phyloP scores from a whole-genome alignment of 2,888 invertebrate species.

The Coecobrya sp. region DNA sequence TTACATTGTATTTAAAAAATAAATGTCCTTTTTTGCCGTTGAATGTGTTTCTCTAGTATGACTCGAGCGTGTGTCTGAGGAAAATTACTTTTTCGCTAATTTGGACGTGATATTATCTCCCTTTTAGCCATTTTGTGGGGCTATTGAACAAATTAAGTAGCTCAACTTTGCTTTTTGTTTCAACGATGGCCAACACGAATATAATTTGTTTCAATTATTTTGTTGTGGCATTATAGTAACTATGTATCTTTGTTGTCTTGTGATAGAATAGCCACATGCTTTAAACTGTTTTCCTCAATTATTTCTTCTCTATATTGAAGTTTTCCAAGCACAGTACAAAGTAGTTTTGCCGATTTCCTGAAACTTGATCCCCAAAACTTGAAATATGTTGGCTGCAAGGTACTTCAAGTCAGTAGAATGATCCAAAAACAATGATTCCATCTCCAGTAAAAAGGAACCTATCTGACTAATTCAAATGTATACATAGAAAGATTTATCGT shows the following conservation, averaged over 20 bases:
- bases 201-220: no score
- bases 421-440: background rate
- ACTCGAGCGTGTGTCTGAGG: background rate
- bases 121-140: background rate
- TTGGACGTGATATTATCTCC: background rate
- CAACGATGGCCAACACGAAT: background rate
- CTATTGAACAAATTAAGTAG: background rate
- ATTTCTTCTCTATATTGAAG: no score
- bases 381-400: background rate
- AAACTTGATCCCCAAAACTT: background rate
- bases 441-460: background rate
- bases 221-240: no score
- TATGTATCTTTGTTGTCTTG: no score
- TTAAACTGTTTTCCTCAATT: no score
- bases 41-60: background rate
- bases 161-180: background rate
- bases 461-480: slow-evolving; percentile 4
- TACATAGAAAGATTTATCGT: background rate
- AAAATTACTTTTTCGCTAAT: background rate
- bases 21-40: background rate
- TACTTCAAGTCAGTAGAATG: no score
- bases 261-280: no score
- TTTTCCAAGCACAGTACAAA: background rate
- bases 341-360: background rate
- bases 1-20: background rate